Conservation (phyloP, 1,140 invertebrate species). For the Drosophila paulistorum region DNA sequence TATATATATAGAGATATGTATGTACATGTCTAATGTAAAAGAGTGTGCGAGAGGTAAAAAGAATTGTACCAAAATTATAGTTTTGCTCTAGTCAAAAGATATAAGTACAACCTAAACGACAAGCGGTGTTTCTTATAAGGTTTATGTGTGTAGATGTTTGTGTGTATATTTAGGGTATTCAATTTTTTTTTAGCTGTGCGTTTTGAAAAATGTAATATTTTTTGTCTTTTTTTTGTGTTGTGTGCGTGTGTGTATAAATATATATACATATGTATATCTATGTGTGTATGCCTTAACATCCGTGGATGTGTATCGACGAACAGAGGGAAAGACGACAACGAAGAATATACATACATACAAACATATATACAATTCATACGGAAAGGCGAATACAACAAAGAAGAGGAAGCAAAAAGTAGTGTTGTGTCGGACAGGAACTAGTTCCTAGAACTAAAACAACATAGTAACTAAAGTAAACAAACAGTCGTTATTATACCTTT, state of each 20-base stretch:
- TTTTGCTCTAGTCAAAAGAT: slow-evolving; percentile 11
- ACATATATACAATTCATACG: slow-evolving; percentile 13
- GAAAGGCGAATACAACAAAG: slow-evolving; percentile 54
- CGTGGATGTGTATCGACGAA: slow-evolving; percentile 62
- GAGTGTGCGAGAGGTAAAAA: slow-evolving; percentile 56
- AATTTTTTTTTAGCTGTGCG: background rate
- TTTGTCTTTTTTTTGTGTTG: slow-evolving; percentile 42
- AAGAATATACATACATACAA: slow-evolving; percentile 65
- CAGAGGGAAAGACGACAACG: slow-evolving; percentile 60
- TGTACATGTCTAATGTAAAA: slow-evolving; percentile 48
- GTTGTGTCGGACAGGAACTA: slow-evolving; percentile 20
- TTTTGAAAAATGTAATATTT: slow-evolving; percentile 27
- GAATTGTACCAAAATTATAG: slow-evolving; percentile 59
- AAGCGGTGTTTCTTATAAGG: background rate
- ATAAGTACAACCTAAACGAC: background rate
- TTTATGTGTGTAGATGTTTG: background rate
- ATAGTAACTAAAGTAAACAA: background rate
- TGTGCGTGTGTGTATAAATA: slow-evolving; percentile 71
- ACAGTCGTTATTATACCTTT: background rate
- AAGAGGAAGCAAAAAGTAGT: slow-evolving; percentile 57
- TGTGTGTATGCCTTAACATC: slow-evolving; percentile 59
- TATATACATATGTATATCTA: slow-evolving; percentile 55
- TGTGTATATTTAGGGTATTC: background rate
- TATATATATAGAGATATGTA: slow-evolving; percentile 45
- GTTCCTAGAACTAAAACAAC: background rate